phyloP scores from a whole-genome alignment of 2,797 vertebrate genomes.

The Sorex maritimensis region DNA sequence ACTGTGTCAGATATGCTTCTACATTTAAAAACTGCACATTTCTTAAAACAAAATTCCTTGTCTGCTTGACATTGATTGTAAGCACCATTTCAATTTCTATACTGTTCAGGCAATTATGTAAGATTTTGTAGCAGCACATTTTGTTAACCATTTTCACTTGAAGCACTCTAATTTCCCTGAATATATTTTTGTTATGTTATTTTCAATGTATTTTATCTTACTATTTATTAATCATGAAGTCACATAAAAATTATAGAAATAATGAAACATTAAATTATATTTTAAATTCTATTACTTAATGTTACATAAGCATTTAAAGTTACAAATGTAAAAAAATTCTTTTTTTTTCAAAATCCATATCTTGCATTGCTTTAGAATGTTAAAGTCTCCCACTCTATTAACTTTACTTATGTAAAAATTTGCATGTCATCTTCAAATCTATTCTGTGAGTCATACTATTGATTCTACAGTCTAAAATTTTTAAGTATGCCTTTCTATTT shows the following conservation, averaged over 20 bases:
- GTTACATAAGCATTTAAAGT: no score
- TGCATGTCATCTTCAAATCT: background rate
- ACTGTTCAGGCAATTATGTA: background rate
- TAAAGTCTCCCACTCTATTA: background rate
- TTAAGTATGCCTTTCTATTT: constrained; percentile 5
- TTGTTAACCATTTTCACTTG: background rate
- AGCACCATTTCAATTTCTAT: background rate
- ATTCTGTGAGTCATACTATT: background rate
- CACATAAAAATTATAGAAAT: no score
- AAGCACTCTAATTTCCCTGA: background rate
- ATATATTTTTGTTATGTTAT: background rate
- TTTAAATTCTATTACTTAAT: no score
- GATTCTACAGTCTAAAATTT: background rate
- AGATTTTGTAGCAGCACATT: background rate
- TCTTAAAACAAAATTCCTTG: background rate
- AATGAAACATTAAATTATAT: no score
- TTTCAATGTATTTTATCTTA: no score
- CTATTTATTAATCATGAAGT: no score
- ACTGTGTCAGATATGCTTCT: background rate
- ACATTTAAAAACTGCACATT: background rate
- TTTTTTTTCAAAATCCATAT: no score
- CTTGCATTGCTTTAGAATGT: background rate
- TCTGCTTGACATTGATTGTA: background rate
- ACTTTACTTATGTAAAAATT: background rate
- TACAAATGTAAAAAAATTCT: no score